Evolutionary conservation across 2,888 invertebrate genomes (phyloP), one percentile per base, ranked within the genome.

Genomic region (Ceramica pisi): DNA sequence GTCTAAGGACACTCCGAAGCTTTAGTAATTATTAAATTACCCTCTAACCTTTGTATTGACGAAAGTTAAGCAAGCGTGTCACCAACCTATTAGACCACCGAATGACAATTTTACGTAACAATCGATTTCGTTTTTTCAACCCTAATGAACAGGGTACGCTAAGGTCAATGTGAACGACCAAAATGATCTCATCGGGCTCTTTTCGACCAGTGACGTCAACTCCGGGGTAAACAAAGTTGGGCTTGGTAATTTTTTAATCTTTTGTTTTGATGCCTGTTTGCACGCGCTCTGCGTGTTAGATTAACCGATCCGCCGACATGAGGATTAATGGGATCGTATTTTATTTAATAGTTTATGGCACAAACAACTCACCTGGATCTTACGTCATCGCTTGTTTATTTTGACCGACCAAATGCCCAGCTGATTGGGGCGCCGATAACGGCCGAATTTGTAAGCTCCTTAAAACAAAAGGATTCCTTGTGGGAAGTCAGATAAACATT

Each of bases 161-260:
- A 89, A 90, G 89, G 91, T 89, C 86, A 87, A 78, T 81, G 80
- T 78, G 78, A 86, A 85, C 85, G 85, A 86, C 85, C 67, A 71
- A 83, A 44, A 88, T 94, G 93, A 93, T 91, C 89, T 93, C 92
- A 93, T 87, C 88, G 80, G 70, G 84, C 83, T 83, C 82, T 81
- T 79, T 87, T 82, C 71, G 74, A 71, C 73, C 62, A 67, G 75
- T 92, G 92, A 92, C 92, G 92, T 91, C 91, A 93, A 64, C 80
- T 16, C 69, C 67, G 84, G 77, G 74, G 86, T 87, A 90, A 91
- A 90, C 90, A 91, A 91, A 88, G 87, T 82, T 83, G 67, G 86
- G 84, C 81, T 85, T 83, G 87, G 83, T 89, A 87, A 80, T 83
- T 89, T 90, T 90, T 88, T 86, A 86, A 88, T 87, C 84, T 83